Evolutionary conservation across 1,140 invertebrate genomes (phyloP), one percentile per base, ranked within the genome.

Genomic region (Drosophila watanabei): DNA sequence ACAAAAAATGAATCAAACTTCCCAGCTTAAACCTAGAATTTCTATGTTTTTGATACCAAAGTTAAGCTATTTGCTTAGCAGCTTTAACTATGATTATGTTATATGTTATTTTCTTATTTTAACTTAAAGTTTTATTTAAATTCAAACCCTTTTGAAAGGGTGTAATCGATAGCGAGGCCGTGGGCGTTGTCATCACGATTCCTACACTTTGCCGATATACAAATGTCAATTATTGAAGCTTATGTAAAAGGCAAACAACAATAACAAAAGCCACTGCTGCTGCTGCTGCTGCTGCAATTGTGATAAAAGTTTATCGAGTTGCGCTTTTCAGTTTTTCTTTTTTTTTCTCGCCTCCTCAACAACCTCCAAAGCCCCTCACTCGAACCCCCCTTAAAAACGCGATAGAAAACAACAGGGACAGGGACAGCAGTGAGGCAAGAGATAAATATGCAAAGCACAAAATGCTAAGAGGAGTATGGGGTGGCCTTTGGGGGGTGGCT

Each of bases 231-330:
- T 73, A 73, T 73, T 73, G 57, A 57, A 78, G 75, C 75, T 78
- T 78, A 78, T 78, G 52, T 62, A 56, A 71, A 73, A 65, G 46
- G 35, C 54, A 57, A 57, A 57, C 43, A 60, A 60, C 58, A 79
- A 66, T 43, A 66, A 59, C 60, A 87, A 87, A 66, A 89, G 68
- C 71, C 70, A 89, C 79, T 73, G 39, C 52, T 48, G 56, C 33
- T 61, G 49, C 20, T 70, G 61, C 41, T 79, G 75, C 49, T 86
- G 83, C 72, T 88, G 84, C 84, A 85, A 61, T 85, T 85, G 85
- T 85, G 85, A 88, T 88, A 88, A 88, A 89, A 88, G 65, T 88
- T 88, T 88, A 88, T 88, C 85, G 81, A 80, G 65, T 82, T 85
- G 78, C 54, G 80, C 85, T 79, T 71, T 57, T 63, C 30, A 62